Evolutionary conservation across 2,888 invertebrate species (phyloP).

Genomic region (Rotaria sp.): DNA sequence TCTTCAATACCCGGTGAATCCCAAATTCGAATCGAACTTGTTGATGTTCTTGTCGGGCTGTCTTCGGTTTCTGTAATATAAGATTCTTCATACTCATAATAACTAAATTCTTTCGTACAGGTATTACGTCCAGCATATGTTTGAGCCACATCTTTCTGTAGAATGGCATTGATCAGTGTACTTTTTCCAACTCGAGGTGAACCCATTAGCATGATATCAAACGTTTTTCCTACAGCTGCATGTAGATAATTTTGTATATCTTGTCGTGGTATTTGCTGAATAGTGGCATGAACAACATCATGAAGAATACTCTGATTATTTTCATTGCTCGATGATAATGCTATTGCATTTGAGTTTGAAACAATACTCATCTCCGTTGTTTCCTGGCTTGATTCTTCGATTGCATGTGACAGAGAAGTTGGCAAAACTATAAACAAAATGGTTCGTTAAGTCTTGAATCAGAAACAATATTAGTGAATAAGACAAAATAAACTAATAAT

Average conservation of each 20-base stretch:
- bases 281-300: not conserved
- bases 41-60: not conserved
- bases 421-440: too few species aligned
- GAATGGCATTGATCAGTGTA: not conserved
- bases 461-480: too few species aligned
- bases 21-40: not conserved
- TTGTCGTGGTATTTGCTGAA: not conserved
- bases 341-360: not conserved
- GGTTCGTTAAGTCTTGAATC: too few species aligned
- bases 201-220: not conserved
- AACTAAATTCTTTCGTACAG: not conserved
- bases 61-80: not conserved
- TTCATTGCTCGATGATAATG: too few species aligned
- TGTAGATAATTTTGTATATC: not conserved
- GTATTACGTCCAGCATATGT: not conserved
- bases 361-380: not conserved
- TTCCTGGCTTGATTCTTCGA: too few species aligned
- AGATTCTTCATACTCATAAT: not conserved
- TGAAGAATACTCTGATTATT: not conserved
- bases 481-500: too few species aligned
- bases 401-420: too few species aligned
- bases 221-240: not conserved
- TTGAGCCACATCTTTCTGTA: not conserved
- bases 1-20: not conserved
- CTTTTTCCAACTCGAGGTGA: not conserved